phyloP scores from a whole-genome alignment of 2,113 vertebrate genomes.

The Syngnathus typhle region DNA sequence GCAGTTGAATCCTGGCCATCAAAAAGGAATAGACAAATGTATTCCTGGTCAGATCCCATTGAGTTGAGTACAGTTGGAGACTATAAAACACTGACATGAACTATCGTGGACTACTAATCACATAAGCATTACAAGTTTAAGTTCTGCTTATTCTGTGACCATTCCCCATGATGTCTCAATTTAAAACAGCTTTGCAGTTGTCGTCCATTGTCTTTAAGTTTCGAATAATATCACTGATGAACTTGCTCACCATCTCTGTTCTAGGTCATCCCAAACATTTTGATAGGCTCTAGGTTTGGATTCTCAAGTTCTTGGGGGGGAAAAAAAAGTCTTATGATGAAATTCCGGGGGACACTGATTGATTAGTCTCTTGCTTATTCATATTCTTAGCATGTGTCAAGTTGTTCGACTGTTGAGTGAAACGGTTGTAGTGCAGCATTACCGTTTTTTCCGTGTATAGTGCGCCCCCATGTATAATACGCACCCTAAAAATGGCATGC shows the following conservation, averaged over 20 bases:
- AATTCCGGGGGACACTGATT: not conserved
- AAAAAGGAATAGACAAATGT: not conserved
- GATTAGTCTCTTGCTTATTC: not conserved
- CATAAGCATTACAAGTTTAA: not conserved
- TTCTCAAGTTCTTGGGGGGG: not conserved
- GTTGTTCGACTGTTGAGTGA: not conserved
- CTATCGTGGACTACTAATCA: not conserved
- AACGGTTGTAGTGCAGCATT: constrained; percentile 7
- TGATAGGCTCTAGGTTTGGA: not conserved
- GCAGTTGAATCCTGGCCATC: constrained; percentile 2
- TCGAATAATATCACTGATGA: not conserved
- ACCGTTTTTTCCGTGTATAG: too few relatives aligned
- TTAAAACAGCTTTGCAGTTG: not conserved
- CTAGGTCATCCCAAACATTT: not conserved
- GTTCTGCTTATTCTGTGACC: not conserved
- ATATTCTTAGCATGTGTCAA: not conserved
- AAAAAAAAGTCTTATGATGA: too few relatives aligned
- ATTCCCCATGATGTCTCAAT: not conserved
- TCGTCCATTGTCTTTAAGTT: not conserved
- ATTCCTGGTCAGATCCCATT: not conserved
- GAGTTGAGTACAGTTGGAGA: not conserved
- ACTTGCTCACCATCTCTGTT: not conserved
- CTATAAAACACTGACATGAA: not conserved
- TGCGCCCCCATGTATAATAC: too few relatives aligned
- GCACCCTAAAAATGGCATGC: too few relatives aligned